A percentile compares a stretch with the other conserved stretches of the same genome.
These are phyloP conservation scores for Graphium colonna DNA, from an alignment of 2,888 invertebrate genomes.

Conservation along the genomic window DNA sequence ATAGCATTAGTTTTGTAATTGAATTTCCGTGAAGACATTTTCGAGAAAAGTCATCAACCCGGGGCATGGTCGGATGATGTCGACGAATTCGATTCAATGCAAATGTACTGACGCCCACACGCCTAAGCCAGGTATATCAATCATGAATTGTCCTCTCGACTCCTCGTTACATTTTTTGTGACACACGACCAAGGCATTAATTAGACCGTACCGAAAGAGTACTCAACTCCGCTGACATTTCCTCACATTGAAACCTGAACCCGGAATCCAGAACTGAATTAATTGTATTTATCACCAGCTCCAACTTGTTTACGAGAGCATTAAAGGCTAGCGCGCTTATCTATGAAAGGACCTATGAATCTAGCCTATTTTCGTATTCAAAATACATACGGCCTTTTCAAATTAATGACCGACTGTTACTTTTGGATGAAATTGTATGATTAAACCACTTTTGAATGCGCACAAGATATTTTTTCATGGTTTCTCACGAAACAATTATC, in stretches of 20 bases:
- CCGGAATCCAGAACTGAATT: slow-evolving; percentile 61
- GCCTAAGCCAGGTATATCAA: slow-evolving; percentile 45
- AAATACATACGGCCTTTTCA: too few relatives aligned
- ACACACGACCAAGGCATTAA: slow-evolving; percentile 53
- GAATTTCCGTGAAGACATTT: too few relatives aligned
- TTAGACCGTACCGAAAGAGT: slow-evolving; percentile 59
- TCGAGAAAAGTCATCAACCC: slow-evolving; percentile 44
- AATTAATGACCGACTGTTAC: too few relatives aligned
- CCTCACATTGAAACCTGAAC: slow-evolving; percentile 57
- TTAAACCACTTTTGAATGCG: too few relatives aligned
- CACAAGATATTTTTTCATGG: too few relatives aligned
- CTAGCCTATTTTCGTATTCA: slow-evolving; percentile 26
- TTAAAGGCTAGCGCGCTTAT: slow-evolving; percentile 28
- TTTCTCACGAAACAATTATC: too few relatives aligned
- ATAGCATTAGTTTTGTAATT: too few relatives aligned
- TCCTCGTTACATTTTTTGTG: slow-evolving; percentile 54
- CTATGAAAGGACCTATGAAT: slow-evolving; percentile 1
- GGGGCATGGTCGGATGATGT: slow-evolving; percentile 47
- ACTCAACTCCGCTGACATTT: slow-evolving; percentile 66
- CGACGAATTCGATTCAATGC: slow-evolving; percentile 69
- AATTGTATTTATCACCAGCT: slow-evolving; percentile 35
- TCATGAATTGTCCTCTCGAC: slow-evolving; percentile 56
- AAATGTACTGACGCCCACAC: slow-evolving; percentile 66
- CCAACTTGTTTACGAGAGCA: slow-evolving; percentile 36
- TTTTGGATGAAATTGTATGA: too few relatives aligned